Evolutionary conservation across 2,797 vertebrate genomes (phyloP), one percentile per base, ranked within the genome.

Genomic region (Knipowitschia caucasica): DNA sequence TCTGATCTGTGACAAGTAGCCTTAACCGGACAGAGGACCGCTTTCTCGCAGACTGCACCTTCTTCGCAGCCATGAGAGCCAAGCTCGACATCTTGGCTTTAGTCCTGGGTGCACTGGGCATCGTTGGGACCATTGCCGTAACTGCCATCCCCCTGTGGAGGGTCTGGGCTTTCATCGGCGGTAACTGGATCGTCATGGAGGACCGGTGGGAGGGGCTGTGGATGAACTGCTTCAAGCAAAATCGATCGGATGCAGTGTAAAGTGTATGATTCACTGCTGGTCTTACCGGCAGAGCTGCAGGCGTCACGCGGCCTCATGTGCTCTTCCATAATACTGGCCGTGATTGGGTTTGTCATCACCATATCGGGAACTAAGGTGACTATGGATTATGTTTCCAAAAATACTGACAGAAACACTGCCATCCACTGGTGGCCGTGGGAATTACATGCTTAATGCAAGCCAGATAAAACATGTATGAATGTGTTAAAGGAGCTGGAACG

Each of bases 111-210:
- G 82, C 90, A 21, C 5, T 92, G 1, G 90, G 93, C 42, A 46
- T 88, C 47, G 51, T 88, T 1, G 93, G 93, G 20, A 91, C 89
- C 0, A 75, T 92, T 0, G 75, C 91, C 0, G 71, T 83, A 50
- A 94, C 92, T 0, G 82, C 86, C 21, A 82, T 94, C 84, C 92
- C 93, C 14, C 92, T 92, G 62, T 95, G 94, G 94, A 89, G 82
- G 59, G 92, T 95, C 59, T 91, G 93, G 0, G 94, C 93, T 54
- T 95, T 92, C 71, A 93, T 94, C 1, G 91, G 83, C 27, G 88
- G 78, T 62, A 95, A 94, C 61, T 86, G 95, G 8, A 84, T 95
- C 0, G 84, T 93, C 1, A 93, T 94, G 64, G 93, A 96, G 78
- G 84, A 68, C 17, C 75, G 86, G 15, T 94, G 92, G 90, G 93